phyloP scores from a whole-genome alignment of 1,140 invertebrate species.

The Paramacrobiotus metropolitanus region DNA sequence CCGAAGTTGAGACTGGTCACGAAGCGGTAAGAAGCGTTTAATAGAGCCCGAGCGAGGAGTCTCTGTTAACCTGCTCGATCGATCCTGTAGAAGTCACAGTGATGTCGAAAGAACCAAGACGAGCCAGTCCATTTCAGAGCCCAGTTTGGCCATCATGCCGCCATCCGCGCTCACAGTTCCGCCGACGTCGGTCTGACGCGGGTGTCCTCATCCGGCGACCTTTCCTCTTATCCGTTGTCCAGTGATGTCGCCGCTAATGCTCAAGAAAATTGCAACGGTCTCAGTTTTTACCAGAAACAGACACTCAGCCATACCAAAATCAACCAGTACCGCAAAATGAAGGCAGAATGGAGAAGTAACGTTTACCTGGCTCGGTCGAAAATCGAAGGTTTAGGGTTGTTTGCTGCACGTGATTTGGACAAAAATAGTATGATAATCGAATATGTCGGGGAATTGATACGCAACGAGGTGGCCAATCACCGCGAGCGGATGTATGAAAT shows the following conservation, averaged over 20 bases:
- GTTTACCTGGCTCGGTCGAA: conserved; percentile 70
- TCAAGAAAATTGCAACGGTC: too few species aligned
- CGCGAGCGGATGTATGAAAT: conserved; percentile 84
- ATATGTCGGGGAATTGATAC: conserved; percentile 94
- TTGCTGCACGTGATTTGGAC: conserved; percentile 84
- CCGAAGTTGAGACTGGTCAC: neutral
- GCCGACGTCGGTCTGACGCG: neutral
- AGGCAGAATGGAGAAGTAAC: conserved; percentile 91
- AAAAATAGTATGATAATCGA: conserved; percentile 99
- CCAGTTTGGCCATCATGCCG: conserved; percentile 26
- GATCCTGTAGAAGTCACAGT: neutral
- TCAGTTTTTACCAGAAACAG: neutral
- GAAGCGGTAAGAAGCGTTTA: too few species aligned
- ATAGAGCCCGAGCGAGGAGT: too few species aligned
- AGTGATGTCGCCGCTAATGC: too few species aligned
- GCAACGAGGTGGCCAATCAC: conserved; percentile 77
- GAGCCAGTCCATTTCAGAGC: conserved; percentile 13
- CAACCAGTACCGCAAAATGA: conserved; percentile 96
- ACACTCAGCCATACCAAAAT: conserved; percentile 77
- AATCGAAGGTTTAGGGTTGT: conserved; percentile 82
- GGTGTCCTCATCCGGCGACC: too few species aligned
- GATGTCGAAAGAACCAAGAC: neutral
- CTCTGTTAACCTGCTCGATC: neutral
- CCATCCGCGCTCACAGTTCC: neutral
- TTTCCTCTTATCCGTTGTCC: too few species aligned